A percentile compares a stretch with the other conserved stretches of the same genome.
Conservation (phyloP, 2,797 vertebrate genomes). For the Brachyalestes nurse region DNA sequence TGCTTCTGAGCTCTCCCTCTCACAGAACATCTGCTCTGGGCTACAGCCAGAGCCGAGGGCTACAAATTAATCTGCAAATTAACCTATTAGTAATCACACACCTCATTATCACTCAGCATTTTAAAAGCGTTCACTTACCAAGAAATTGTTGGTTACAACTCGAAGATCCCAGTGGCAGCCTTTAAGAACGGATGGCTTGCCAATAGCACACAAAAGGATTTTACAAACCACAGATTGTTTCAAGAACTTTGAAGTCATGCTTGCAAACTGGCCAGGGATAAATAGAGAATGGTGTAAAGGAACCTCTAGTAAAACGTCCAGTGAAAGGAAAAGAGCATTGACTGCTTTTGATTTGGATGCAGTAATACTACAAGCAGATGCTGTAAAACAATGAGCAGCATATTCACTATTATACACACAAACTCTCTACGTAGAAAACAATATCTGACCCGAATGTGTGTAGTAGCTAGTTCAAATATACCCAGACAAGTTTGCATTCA, state of each 20-base stretch:
- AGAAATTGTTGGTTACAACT: conserved; percentile 19
- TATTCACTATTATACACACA: neutral
- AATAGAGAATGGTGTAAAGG: conserved; percentile 34
- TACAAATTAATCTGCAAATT: conserved; percentile 28
- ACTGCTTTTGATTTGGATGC: neutral
- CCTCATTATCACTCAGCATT: conserved; percentile 31
- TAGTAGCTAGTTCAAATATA: too few species aligned
- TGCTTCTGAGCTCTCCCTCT: neutral
- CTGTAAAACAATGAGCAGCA: neutral
- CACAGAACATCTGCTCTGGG: conserved; percentile 21
- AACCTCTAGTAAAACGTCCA: conserved; percentile 9
- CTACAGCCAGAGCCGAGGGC: neutral
- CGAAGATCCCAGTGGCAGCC: conserved; percentile 26
- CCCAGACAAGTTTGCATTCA: neutral
- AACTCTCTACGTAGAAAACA: neutral
- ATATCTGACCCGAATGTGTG: neutral
- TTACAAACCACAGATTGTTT: conserved; percentile 26
- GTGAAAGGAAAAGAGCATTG: neutral
- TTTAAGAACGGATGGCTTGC: conserved; percentile 24
- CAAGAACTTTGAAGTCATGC: conserved; percentile 23
- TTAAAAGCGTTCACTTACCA: neutral
- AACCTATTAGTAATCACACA: conserved; percentile 41
- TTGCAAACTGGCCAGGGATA: conserved; percentile 11
- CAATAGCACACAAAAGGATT: conserved; percentile 36
- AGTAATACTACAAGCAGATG: neutral